Percentiles rank a stretch among this genome's conserved stretches.
These are phyloP conservation scores for Formicarius rufipectus DNA, from an alignment of 2,113 vertebrate species.

Conservation along the genomic window DNA sequence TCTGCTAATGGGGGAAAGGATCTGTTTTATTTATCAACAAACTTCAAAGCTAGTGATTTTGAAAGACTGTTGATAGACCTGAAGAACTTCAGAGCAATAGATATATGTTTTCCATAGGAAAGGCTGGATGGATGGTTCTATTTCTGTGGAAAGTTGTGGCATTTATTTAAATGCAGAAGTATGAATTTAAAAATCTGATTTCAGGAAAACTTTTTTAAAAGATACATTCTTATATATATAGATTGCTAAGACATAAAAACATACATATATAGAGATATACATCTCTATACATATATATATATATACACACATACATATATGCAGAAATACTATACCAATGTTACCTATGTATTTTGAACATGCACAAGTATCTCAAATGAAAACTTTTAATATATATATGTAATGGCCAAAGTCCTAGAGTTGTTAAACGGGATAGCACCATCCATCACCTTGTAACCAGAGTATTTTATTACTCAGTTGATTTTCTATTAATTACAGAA, in stretches of 20 bases:
- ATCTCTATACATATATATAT: too few species aligned
- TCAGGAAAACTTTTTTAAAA: background rate
- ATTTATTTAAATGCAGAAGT: background rate
- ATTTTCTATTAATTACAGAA: conserved; percentile 48
- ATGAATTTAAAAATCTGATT: background rate
- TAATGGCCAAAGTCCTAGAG: background rate
- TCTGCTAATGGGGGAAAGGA: background rate
- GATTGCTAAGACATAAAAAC: background rate
- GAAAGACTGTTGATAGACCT: background rate
- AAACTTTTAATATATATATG: background rate
- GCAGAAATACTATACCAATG: background rate
- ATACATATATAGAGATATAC: background rate
- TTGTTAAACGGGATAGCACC: background rate
- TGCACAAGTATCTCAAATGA: background rate
- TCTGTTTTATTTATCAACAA: background rate
- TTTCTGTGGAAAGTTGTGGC: background rate
- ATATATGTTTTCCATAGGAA: background rate
- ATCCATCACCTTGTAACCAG: background rate
- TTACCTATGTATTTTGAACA: background rate
- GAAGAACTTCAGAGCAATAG: background rate
- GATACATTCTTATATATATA: background rate
- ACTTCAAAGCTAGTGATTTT: background rate
- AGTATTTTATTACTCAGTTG: conserved; percentile 4
- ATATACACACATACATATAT: background rate
- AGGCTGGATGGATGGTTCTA: background rate